phyloP scores from a whole-genome alignment of 2,113 vertebrate genomes.

The Gavialis gangeticus region DNA sequence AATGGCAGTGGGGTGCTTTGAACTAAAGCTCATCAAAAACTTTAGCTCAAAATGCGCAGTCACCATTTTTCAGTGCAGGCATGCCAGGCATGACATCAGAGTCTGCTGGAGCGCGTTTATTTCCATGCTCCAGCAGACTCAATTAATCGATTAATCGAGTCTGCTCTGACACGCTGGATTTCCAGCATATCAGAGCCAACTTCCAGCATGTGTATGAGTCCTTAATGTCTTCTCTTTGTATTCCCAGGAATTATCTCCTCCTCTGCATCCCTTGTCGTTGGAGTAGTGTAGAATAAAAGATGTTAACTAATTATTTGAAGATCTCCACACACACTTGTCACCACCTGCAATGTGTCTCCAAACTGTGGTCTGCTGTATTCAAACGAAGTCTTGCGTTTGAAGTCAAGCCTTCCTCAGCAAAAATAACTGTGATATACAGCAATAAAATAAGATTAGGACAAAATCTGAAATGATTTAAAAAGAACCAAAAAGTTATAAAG shows the following conservation, averaged over 20 bases:
- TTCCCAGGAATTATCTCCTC: not conserved
- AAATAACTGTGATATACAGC: slow-evolving; percentile 4
- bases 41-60: too few species aligned
- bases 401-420: not conserved
- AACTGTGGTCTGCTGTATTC: not conserved
- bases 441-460: slow-evolving; percentile 43
- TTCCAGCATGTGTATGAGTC: not conserved
- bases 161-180: not conserved
- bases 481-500: slow-evolving; percentile 57
- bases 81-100: too few species aligned
- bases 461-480: slow-evolving; percentile 53
- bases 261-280: not conserved
- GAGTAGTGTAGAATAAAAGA: not conserved
- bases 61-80: too few species aligned
- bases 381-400: not conserved
- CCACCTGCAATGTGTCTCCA: not conserved
- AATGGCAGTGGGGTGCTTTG: too few species aligned
- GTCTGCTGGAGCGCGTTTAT: too few species aligned
- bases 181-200: not conserved
- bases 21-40: too few species aligned
- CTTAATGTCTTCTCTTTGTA: not conserved
- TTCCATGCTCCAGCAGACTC: too few species aligned
- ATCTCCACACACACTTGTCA: not conserved
- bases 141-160: too few species aligned
- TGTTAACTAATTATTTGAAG: not conserved